phyloP scores from a whole-genome alignment of 1,140 invertebrate genomes.

The Lineus longissimus region DNA sequence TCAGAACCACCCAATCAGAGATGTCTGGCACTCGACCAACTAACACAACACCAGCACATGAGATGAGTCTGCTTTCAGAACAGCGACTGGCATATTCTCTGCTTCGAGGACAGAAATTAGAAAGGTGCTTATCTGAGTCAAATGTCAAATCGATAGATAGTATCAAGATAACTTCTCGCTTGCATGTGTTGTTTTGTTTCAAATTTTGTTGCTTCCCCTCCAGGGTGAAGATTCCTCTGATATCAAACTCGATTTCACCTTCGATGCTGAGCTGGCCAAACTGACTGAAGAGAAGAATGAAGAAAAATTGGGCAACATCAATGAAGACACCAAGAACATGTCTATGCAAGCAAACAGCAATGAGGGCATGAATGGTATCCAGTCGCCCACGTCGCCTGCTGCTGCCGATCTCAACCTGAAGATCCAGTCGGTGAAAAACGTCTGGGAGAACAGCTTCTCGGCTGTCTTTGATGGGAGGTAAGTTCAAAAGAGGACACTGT shows the following conservation, averaged over 20 bases:
- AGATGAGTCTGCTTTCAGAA: too few relatives aligned
- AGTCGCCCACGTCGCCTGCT: conserved; percentile 66
- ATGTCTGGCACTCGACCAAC: too few relatives aligned
- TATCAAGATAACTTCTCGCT: too few relatives aligned
- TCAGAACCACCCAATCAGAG: too few relatives aligned
- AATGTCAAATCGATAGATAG: too few relatives aligned
- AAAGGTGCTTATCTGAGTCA: too few relatives aligned
- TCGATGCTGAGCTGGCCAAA: conserved; percentile 66
- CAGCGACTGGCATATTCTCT: too few relatives aligned
- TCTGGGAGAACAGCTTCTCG: conserved; percentile 62
- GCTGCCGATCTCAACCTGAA: conserved; percentile 88
- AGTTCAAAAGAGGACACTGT: not conserved
- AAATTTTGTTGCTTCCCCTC: conserved; percentile 9
- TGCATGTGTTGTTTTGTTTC: too few relatives aligned
- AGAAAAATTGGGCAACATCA: conserved; percentile 36
- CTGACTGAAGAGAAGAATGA: conserved; percentile 68
- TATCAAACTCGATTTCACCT: conserved; percentile 86
- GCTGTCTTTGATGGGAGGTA: not conserved
- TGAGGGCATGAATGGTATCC: conserved; percentile 53
- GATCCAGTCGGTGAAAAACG: conserved; percentile 88
- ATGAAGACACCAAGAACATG: conserved; percentile 53
- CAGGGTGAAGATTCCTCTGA: conserved; percentile 74
- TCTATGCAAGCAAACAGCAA: conserved; percentile 54
- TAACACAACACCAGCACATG: too few relatives aligned
- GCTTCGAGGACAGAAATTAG: too few relatives aligned